Evolutionary conservation across 2,797 vertebrate genomes (phyloP).

Genomic region (Lutra lutra): DNA sequence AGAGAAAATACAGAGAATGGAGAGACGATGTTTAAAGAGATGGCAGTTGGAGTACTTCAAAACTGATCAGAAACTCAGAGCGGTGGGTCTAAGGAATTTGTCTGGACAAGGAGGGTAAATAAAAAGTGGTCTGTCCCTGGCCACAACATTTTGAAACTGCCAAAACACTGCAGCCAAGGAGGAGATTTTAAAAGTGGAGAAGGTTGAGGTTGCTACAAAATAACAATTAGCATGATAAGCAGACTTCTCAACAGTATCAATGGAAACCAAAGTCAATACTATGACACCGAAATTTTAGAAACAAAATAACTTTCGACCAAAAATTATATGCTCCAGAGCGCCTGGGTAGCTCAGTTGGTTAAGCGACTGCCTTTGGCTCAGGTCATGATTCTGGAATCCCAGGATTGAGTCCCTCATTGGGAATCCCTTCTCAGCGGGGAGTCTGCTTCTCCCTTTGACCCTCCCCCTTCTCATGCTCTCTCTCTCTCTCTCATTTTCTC

Average conservation of each 20-base stretch:
- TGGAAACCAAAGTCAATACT: neutral
- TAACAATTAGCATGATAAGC: neutral
- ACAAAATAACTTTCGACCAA: neutral
- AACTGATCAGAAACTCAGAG: neutral
- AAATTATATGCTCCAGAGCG: neutral
- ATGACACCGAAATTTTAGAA: neutral
- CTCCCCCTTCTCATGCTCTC: no score
- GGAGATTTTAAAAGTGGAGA: neutral
- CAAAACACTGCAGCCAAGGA: neutral
- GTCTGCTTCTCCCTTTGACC: no score
- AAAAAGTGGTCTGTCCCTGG: neutral
- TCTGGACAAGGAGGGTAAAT: neutral
- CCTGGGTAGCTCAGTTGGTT: no score
- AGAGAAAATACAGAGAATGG: neutral
- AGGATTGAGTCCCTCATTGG: no score
- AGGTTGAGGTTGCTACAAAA: neutral
- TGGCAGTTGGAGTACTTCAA: neutral
- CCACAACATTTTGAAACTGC: neutral
- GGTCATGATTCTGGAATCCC: no score
- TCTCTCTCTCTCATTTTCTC: no score
- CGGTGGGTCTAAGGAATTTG: neutral
- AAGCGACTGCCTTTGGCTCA: no score
- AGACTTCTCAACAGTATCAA: neutral
- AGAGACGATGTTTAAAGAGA: neutral
- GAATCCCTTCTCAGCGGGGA: no score